Evolutionary conservation across 2,888 invertebrate genomes (phyloP).

Genomic region (Caenorhabditis drosophilae): DNA sequence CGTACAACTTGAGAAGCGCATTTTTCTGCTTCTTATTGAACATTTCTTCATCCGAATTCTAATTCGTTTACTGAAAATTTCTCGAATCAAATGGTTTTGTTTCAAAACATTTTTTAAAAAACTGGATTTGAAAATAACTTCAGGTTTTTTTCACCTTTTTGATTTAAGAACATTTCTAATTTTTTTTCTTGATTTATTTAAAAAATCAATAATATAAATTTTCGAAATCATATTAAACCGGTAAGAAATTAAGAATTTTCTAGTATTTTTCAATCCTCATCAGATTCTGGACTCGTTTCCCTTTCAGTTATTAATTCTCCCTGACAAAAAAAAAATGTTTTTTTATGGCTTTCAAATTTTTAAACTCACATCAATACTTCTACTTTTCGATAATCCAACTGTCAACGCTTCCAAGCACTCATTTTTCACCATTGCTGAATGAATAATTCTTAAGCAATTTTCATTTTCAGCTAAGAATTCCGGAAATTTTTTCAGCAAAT

Average conservation of each 20-base stretch:
- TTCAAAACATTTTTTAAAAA: too few relatives aligned
- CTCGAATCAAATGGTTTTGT: too few relatives aligned
- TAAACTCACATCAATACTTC: constrained; percentile 40
- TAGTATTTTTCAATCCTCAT: constrained; percentile 1
- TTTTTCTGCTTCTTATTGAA: background rate
- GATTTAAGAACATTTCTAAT: too few relatives aligned
- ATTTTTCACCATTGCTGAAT: constrained; percentile 43
- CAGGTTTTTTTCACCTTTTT: too few relatives aligned
- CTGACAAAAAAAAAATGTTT: constrained; percentile 4
- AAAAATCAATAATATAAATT: background rate
- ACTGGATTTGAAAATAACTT: too few relatives aligned
- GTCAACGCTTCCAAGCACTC: constrained; percentile 44
- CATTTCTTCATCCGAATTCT: too few relatives aligned
- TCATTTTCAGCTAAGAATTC: constrained; percentile 42
- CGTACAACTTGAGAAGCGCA: background rate
- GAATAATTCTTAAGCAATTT: constrained; percentile 41
- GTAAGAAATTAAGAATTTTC: background rate
- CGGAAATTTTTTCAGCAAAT: constrained; percentile 40
- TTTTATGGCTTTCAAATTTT: background rate
- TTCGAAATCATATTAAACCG: background rate
- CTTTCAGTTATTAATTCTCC: constrained; percentile 20
- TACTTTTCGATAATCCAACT: constrained; percentile 39
- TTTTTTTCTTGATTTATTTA: too few relatives aligned
- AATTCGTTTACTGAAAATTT: too few relatives aligned
- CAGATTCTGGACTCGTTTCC: constrained; percentile 5